These are phyloP conservation scores for Sclerodermus sp. DNA, from an alignment of 2,888 invertebrate species.

Conservation along the genomic window DNA sequence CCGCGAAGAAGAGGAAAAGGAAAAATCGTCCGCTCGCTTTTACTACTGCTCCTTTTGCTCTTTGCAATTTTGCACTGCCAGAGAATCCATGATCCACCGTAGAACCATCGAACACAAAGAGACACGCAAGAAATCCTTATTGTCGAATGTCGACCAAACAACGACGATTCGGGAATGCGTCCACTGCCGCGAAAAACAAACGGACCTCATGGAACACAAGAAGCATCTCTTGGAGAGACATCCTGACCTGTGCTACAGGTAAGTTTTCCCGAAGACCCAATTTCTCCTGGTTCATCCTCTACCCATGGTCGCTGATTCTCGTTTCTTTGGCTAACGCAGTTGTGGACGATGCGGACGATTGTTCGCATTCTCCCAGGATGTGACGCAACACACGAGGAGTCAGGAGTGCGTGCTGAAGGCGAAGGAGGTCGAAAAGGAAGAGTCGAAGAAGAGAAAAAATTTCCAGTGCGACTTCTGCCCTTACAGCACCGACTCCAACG, in stretches of 20 bases:
- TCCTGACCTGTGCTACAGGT: slow-evolving; percentile 68
- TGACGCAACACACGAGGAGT: slow-evolving; percentile 70
- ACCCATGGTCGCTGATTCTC: no score
- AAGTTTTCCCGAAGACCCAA: slow-evolving; percentile 14
- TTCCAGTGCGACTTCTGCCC: slow-evolving; percentile 66
- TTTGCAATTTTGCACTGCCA: slow-evolving; percentile 64
- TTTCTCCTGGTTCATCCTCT: neutral
- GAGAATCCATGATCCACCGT: slow-evolving; percentile 69
- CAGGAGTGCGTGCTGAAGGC: slow-evolving; percentile 59
- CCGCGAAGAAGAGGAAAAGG: no score
- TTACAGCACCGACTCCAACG: slow-evolving; percentile 67
- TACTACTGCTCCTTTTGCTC: slow-evolving; percentile 73
- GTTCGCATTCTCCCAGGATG: slow-evolving; percentile 74
- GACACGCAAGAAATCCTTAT: slow-evolving; percentile 57
- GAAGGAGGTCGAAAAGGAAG: neutral
- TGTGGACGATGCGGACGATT: slow-evolving; percentile 73
- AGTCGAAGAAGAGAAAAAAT: slow-evolving; percentile 29
- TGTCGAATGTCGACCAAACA: slow-evolving; percentile 17
- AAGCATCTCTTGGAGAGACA: slow-evolving; percentile 66
- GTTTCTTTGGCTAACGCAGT: no score
- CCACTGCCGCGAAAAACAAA: slow-evolving; percentile 63
- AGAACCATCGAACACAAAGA: slow-evolving; percentile 68
- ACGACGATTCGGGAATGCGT: slow-evolving; percentile 62
- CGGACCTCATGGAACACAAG: slow-evolving; percentile 64
- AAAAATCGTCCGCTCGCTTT: no score